Evolutionary conservation across 1,140 invertebrate species (phyloP), one percentile per base, ranked within the genome.

Genomic region (Rhyacophila brunnea): DNA sequence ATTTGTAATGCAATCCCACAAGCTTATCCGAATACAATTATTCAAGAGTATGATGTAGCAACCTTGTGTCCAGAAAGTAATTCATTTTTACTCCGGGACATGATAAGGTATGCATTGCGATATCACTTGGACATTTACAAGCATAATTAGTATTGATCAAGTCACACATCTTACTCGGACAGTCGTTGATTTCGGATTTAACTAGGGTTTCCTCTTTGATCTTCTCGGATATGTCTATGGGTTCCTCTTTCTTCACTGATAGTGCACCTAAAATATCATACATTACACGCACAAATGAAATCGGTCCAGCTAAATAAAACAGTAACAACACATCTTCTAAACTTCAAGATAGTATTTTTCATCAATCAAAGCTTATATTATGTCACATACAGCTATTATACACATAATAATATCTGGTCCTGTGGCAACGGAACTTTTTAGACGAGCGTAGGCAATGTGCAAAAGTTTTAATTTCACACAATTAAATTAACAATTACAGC

Each of bases 131-230:
- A 54, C 23, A 15, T 13, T 36, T 14, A 14, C 35, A 57, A 53
- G 50, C 50, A 35, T 47, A 60, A 46, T 23, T 38, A 32, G 15
- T 42, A 49, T n/a, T 7, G 28, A n/a, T 44, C 14, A n/a, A n/a
- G n/a, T n/a, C 10, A 35, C 52, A 46, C 23, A 50, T 63, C 61
- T 63, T 63, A 63, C 61, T 63, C 56, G 34, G 15, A 19, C 15
- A 36, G 35, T 58, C 36, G 38, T 63, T 50, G 14, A 45, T 23
- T 55, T 63, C 61, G 10, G 50, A 48, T 49, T 63, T 63, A 15
- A 52, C 34, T 34, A 43, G 28, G 13, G 44, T 0, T 34, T 63
- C 61, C 38, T 18, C 36, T 51, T 63, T 63, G 34, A 58, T 63
- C 9, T 7, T 7, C 6, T 14, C 18, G 10, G 38, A 13, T 17